These are phyloP conservation scores for Sesia bembeciformis DNA, from an alignment of 2,888 invertebrate genomes.

Conservation along the genomic window DNA sequence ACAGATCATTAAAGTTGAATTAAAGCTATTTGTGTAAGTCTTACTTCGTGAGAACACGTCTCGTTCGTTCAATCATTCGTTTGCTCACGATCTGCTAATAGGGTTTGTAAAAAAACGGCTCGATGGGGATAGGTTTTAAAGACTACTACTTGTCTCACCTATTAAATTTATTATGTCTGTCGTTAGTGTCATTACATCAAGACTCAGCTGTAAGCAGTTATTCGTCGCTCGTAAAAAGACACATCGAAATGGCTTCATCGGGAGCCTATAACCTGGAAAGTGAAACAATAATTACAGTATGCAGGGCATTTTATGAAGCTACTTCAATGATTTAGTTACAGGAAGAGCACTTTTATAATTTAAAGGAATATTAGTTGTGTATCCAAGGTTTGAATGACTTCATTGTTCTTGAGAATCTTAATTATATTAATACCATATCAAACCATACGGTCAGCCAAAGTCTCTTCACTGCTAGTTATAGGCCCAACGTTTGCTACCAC, in stretches of 20 bases:
- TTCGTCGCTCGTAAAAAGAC: background rate
- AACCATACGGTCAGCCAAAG: too few species aligned
- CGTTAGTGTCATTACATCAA: background rate
- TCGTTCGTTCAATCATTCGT: slow-evolving; percentile 32
- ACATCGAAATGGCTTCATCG: background rate
- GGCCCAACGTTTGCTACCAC: too few species aligned
- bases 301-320: background rate
- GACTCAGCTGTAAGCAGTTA: background rate
- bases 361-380: too few species aligned
- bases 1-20: slow-evolving; percentile 66
- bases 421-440: too few species aligned
- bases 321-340: background rate
- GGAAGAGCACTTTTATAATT: too few species aligned
- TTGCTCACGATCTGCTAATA: slow-evolving; percentile 3
- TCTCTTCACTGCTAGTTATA: too few species aligned
- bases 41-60: slow-evolving; percentile 56
- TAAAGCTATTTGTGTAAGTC: slow-evolving; percentile 52
- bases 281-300: background rate
- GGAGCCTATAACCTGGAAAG: background rate
- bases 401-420: too few species aligned
- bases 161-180: background rate
- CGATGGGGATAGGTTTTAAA: background rate
- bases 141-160: background rate
- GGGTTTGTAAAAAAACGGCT: background rate
- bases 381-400: too few species aligned